phyloP scores from a whole-genome alignment of 2,113 vertebrate genomes.

The Urocynchramus pylzowi region DNA sequence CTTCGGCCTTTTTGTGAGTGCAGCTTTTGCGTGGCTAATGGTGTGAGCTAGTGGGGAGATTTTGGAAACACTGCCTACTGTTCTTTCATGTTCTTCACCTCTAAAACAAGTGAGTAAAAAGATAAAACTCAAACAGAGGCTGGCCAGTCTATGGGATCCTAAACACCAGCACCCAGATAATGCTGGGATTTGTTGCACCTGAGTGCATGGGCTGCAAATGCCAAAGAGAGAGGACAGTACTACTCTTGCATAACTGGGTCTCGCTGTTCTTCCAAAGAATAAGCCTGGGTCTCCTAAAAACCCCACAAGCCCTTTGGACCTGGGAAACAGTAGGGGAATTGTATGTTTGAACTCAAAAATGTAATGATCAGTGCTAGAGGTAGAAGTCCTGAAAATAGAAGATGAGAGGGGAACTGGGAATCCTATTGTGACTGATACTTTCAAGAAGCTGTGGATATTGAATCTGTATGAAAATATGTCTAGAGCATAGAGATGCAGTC shows the following conservation, averaged over 20 bases:
- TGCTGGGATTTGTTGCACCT: accelerated
- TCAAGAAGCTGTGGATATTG: not conserved
- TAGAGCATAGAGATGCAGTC: not conserved
- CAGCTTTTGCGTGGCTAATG: not conserved
- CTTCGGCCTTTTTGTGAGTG: not conserved
- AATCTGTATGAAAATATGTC: not conserved
- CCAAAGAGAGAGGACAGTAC: not conserved
- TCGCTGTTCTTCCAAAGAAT: not conserved
- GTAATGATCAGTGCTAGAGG: not conserved
- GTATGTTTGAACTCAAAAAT: not conserved
- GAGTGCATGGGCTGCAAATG: not conserved
- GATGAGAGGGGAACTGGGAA: not conserved
- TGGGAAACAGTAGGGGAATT: not conserved
- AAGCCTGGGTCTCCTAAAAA: not conserved
- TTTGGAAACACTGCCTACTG: not conserved
- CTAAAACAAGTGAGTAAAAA: not conserved
- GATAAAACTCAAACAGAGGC: not conserved
- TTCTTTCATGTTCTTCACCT: not conserved
- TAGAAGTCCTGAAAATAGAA: not conserved
- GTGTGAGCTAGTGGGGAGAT: not conserved
- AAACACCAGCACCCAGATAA: not conserved
- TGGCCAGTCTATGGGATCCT: not conserved
- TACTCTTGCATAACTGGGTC: not conserved
- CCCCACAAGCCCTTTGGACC: not conserved
- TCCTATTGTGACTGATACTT: not conserved